A percentile compares a stretch with the other conserved stretches of the same genome.
phyloP scores from a whole-genome alignment of 2,113 vertebrate genomes.

The Ophthalmotilapia sp. region DNA sequence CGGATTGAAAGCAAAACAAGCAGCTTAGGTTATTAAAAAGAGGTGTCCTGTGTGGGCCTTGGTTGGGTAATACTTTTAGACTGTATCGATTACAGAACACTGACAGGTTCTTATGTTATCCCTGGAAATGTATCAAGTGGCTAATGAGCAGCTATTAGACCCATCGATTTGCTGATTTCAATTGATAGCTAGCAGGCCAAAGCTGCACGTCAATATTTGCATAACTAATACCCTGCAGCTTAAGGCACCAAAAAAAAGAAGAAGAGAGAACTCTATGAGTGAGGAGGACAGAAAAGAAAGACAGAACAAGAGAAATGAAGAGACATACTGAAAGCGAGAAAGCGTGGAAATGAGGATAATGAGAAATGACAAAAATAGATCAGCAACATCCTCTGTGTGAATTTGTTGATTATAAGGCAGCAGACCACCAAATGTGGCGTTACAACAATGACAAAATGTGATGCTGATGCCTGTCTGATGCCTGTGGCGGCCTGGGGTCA shows the following conservation, averaged over 20 bases:
- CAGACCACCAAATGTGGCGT: background rate
- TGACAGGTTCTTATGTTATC: constrained; percentile 76
- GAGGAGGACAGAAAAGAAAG: constrained; percentile 58
- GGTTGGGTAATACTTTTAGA: constrained; percentile 82
- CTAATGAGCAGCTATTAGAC: constrained; percentile 95
- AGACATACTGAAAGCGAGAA: constrained; percentile 38
- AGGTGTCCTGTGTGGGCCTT: constrained; percentile 44
- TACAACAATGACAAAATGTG: constrained; percentile 6
- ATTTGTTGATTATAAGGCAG: background rate
- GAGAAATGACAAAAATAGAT: background rate
- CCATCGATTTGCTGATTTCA: constrained; percentile 95
- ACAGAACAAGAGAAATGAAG: background rate
- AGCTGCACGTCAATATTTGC: constrained; percentile 89
- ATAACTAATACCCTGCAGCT: constrained; percentile 84
- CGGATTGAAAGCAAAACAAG: background rate
- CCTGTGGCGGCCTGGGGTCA: constrained; percentile 34
- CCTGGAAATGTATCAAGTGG: constrained; percentile 85
- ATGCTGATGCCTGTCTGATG: constrained; percentile 21
- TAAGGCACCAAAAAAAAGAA: constrained; percentile 76
- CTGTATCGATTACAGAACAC: constrained; percentile 77
- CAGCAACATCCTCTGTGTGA: background rate
- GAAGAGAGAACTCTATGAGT: constrained; percentile 70
- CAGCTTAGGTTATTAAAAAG: constrained; percentile 58
- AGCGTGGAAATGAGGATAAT: constrained; percentile 1
- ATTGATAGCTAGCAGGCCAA: constrained; percentile 90